Percentiles rank a stretch among this genome's conserved stretches.
Conservation (phyloP, 2,888 invertebrate genomes). For the Glyphotaelius pellucidus region DNA sequence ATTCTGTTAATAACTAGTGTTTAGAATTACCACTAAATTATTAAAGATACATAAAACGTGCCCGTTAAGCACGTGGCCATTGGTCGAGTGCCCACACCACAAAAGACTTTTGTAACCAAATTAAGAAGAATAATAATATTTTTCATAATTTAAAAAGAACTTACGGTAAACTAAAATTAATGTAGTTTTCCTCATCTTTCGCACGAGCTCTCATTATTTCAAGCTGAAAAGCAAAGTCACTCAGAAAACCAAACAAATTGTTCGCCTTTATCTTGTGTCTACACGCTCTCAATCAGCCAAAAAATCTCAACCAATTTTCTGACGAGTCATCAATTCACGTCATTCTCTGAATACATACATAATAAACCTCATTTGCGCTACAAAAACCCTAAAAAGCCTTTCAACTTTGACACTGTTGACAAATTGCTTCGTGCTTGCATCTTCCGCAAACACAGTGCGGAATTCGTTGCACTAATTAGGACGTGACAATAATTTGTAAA, state of each 20-base stretch:
- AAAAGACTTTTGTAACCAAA: neutral
- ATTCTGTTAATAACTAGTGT: too few species aligned
- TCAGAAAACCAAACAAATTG: neutral
- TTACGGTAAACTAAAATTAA: neutral
- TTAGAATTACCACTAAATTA: too few species aligned
- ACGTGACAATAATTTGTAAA: conserved; percentile 37
- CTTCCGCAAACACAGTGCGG: neutral
- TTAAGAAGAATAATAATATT: neutral
- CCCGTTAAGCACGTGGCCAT: too few species aligned
- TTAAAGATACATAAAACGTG: too few species aligned
- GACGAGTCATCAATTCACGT: conserved; percentile 7
- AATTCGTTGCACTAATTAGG: conserved; percentile 36
- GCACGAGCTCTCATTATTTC: neutral
- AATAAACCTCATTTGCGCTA: neutral
- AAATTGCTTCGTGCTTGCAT: conserved; percentile 29
- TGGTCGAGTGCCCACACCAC: too few species aligned
- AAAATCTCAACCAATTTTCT: neutral
- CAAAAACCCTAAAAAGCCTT: neutral
- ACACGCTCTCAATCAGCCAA: neutral
- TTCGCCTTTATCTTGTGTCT: neutral
- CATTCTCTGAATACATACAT: conserved; percentile 5
- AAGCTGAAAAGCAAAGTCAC: neutral
- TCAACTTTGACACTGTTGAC: conserved; percentile 34
- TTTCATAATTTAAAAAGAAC: neutral
- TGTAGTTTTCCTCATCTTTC: neutral